phyloP scores from a whole-genome alignment of 2,888 invertebrate genomes.

The Cephus rjabovi region DNA sequence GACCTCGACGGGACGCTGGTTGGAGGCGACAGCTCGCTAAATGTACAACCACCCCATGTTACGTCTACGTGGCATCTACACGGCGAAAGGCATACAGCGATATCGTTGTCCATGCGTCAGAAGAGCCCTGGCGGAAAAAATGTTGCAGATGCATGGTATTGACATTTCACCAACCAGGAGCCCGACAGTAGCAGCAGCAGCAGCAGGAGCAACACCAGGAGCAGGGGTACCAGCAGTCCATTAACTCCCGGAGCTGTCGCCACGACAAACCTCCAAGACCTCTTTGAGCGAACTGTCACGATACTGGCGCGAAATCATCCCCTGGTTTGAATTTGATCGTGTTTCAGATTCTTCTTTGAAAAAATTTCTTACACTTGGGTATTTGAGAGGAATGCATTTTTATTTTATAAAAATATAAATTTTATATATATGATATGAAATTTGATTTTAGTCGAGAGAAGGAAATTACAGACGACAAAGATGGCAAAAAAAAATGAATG shows the following conservation, averaged over 20 bases:
- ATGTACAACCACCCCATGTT: constrained; percentile 47
- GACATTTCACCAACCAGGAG: constrained; percentile 31
- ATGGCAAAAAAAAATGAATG: not conserved
- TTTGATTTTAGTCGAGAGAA: not conserved
- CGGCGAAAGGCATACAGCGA: constrained; percentile 29
- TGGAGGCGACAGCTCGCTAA: constrained; percentile 56
- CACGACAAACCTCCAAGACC: not conserved
- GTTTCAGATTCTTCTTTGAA: not conserved
- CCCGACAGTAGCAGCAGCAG: not conserved
- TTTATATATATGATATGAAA: no score
- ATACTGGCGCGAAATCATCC: not conserved
- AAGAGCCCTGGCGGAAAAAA: constrained; percentile 17
- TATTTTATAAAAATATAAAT: not conserved
- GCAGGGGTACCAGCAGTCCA: constrained; percentile 20
- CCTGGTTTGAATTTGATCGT: not conserved
- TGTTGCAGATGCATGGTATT: constrained; percentile 35
- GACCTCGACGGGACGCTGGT: constrained; percentile 46
- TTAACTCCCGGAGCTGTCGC: constrained; percentile 13
- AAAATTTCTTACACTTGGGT: not conserved
- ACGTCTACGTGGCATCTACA: constrained; percentile 34
- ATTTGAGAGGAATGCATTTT: not conserved
- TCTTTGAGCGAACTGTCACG: not conserved
- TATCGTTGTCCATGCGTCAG: constrained; percentile 42
- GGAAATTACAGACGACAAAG: not conserved
- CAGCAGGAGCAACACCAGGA: not conserved